Evolutionary conservation across 2,888 invertebrate genomes (phyloP).

Genomic region (Oscheius onirici): DNA sequence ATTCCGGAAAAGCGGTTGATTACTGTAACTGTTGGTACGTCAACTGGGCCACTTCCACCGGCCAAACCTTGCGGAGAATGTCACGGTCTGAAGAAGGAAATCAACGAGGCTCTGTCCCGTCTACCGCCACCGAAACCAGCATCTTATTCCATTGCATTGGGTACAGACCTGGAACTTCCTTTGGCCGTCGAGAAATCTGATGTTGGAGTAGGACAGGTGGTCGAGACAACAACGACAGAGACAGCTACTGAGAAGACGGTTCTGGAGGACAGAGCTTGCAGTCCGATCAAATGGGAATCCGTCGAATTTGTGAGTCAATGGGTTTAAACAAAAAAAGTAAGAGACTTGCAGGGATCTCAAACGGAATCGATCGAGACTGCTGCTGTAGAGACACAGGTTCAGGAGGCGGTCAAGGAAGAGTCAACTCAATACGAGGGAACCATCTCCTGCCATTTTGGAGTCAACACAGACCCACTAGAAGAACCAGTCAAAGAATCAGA

Average conservation of each 20-base stretch:
- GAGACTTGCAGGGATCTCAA: constrained; percentile 11
- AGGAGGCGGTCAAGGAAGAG: constrained; percentile 2
- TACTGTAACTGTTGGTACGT: constrained; percentile 38
- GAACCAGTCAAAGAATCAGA: neutral
- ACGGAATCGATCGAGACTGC: neutral
- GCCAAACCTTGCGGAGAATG: constrained; percentile 59
- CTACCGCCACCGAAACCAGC: constrained; percentile 39
- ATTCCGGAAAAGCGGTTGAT: constrained; percentile 11
- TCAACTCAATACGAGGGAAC: neutral
- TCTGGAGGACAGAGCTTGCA: constrained; percentile 33
- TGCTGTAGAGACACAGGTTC: constrained; percentile 1
- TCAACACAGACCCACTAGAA: constrained; percentile 16
- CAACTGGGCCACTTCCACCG: constrained; percentile 58
- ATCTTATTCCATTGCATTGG: constrained; percentile 32
- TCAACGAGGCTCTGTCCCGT: constrained; percentile 39
- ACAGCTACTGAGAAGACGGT: constrained; percentile 21
- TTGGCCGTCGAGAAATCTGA: neutral
- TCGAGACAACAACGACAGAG: neutral
- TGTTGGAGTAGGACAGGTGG: neutral
- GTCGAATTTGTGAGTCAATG: neutral
- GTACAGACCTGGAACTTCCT: constrained; percentile 33
- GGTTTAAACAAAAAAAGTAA: neutral
- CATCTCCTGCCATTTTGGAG: constrained; percentile 20
- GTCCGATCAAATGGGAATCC: constrained; percentile 39
- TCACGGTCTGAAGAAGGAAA: constrained; percentile 38